Percentiles rank a stretch among this genome's conserved stretches.
phyloP scores from a whole-genome alignment of 2,888 invertebrate species.

The Lasioglossum zephyrum region DNA sequence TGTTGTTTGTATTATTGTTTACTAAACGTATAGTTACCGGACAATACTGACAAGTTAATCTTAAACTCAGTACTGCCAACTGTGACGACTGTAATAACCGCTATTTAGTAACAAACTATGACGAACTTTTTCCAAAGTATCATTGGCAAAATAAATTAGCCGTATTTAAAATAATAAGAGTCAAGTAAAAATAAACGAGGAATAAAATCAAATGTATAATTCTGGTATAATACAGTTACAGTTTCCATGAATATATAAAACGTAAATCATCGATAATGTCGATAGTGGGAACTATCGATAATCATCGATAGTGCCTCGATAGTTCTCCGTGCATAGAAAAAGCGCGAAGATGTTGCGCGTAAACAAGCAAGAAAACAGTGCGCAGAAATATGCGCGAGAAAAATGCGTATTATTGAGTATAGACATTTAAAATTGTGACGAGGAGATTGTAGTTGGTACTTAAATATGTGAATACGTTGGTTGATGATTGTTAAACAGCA shows the following conservation, averaged over 20 bases:
- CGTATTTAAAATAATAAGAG: no score
- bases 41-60: conserved; percentile 9
- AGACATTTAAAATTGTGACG: not conserved
- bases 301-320: no score
- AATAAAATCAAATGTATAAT: no score
- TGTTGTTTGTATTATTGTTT: conserved; percentile 48
- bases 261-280: no score
- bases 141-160: no score
- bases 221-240: no score
- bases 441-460: not conserved
- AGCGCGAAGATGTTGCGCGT: not conserved
- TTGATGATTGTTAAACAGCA: not conserved
- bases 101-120: no score
- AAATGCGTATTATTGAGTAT: not conserved
- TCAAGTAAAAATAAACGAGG: no score
- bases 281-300: no score
- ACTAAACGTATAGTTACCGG: conserved; percentile 23
- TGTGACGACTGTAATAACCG: not conserved
- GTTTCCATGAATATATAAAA: no score
- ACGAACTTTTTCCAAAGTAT: no score
- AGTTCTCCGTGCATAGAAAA: no score
- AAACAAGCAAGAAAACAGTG: not conserved
- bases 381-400: not conserved
- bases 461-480: not conserved
- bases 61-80: conserved; percentile 45